Conservation (phyloP, 2,113 vertebrate species). For the Hemicordylus capensis region DNA sequence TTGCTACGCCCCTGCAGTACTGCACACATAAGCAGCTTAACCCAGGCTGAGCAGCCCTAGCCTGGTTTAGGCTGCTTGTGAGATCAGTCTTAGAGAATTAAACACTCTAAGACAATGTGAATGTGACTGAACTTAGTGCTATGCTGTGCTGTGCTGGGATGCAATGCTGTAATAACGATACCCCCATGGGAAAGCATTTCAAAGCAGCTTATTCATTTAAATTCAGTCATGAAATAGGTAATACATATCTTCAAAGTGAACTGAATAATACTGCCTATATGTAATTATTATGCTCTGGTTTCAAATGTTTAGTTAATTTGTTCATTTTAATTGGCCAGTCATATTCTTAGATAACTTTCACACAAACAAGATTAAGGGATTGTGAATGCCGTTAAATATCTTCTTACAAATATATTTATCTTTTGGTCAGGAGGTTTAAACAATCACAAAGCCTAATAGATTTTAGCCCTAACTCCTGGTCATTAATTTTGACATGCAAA, state of each 20-base stretch:
- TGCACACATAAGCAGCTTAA: too few relatives aligned
- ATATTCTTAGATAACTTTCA: not conserved
- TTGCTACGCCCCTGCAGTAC: too few relatives aligned
- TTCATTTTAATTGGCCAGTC: not conserved
- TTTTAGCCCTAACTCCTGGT: not conserved
- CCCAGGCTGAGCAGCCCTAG: too few relatives aligned
- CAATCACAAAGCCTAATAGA: not conserved
- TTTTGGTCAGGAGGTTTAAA: not conserved
- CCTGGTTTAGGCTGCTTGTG: too few relatives aligned
- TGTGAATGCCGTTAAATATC: not conserved
- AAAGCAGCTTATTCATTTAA: not conserved
- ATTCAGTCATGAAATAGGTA: not conserved
- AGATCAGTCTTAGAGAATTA: too few relatives aligned
- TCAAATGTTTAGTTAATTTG: not conserved
- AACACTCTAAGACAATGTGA: not conserved
- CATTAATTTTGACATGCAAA: not conserved
- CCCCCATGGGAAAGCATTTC: not conserved
- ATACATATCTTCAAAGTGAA: not conserved
- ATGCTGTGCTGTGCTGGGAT: not conserved
- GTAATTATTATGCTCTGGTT: not conserved
- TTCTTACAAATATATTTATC: not conserved
- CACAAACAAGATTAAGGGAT: too few relatives aligned
- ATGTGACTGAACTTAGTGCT: not conserved
- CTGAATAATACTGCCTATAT: not conserved
- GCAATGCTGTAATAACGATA: not conserved